Evolutionary conservation across 1,140 invertebrate species (phyloP).

Genomic region (Probaryconus sp.): DNA sequence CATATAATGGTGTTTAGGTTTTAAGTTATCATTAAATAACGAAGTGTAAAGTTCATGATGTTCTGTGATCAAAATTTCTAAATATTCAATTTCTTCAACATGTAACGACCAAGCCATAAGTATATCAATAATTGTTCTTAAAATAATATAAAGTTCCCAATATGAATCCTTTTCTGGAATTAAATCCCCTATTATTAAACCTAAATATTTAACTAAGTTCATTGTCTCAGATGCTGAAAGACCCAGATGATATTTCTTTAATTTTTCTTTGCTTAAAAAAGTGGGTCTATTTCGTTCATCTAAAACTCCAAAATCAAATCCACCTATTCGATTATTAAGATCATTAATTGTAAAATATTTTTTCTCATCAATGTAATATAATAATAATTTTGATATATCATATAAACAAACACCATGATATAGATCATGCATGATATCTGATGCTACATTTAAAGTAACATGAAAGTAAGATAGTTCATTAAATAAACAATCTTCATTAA

Average conservation of each 20-base stretch:
- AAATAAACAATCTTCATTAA: conserved; percentile 24
- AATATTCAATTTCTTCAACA: conserved; percentile 16
- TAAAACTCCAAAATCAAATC: conserved; percentile 20
- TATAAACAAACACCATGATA: conserved; percentile 16
- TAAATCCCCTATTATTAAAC: conserved; percentile 35
- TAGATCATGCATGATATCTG: conserved; percentile 42
- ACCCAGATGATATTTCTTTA: conserved; percentile 8
- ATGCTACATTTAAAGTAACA: conserved; percentile 17
- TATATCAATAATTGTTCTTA: conserved; percentile 21
- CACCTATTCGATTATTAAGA: conserved; percentile 25
- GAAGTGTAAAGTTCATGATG: conserved; percentile 39
- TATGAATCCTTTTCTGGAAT: conserved; percentile 24
- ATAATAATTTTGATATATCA: conserved; percentile 14
- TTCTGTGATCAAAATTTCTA: conserved; percentile 35
- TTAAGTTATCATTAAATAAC: conserved; percentile 45
- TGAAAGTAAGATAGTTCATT: conserved; percentile 33
- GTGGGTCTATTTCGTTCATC: conserved; percentile 11
- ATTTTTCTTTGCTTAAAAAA: conserved; percentile 21
- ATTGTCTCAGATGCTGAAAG: conserved; percentile 30
- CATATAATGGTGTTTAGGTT: conserved; percentile 56
- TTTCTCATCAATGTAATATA: conserved; percentile 16
- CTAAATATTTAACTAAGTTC: conserved; percentile 26
- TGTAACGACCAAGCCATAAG: conserved; percentile 11
- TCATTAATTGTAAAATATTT: conserved; percentile 37
- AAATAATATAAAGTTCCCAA: conserved; percentile 30